Evolutionary conservation across 2,113 vertebrate genomes (phyloP).

Genomic region (Plecturocebus donacophilus): DNA sequence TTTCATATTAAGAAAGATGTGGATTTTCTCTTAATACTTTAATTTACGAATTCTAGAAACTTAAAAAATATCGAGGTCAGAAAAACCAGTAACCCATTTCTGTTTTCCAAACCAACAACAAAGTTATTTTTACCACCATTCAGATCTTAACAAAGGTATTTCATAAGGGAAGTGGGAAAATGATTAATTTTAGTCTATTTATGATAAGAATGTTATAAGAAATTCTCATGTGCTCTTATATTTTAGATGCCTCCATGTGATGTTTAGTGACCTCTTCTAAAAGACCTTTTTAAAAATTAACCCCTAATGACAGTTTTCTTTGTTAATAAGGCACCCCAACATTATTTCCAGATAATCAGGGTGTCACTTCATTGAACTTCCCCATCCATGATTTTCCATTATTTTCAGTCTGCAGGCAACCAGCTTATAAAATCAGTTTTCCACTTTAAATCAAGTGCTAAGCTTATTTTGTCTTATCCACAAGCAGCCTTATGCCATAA

Average conservation of each 20-base stretch:
- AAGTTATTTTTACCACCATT: constrained; percentile 37
- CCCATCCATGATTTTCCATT: background rate
- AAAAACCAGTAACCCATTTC: constrained; percentile 26
- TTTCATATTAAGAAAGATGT: constrained; percentile 2
- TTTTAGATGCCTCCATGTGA: background rate
- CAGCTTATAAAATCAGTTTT: constrained; percentile 12
- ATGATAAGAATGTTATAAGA: constrained; percentile 32
- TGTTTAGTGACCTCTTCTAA: background rate
- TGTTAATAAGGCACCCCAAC: background rate
- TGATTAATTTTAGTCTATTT: constrained; percentile 46
- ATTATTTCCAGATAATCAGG: background rate
- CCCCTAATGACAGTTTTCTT: background rate
- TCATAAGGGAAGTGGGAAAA: constrained; percentile 42
- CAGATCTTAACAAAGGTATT: constrained; percentile 38
- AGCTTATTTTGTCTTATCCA: background rate
- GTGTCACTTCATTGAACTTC: background rate
- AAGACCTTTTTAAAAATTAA: background rate
- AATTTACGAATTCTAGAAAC: constrained; percentile 7
- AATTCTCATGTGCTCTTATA: background rate
- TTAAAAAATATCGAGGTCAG: constrained; percentile 9
- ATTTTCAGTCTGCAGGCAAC: background rate
- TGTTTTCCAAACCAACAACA: constrained; percentile 26
- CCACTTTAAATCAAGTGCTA: background rate
- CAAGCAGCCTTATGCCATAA: background rate
- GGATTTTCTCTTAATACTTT: background rate